Evolutionary conservation across 2,888 invertebrate species (phyloP).

Genomic region (Trachelus iudaicus): DNA sequence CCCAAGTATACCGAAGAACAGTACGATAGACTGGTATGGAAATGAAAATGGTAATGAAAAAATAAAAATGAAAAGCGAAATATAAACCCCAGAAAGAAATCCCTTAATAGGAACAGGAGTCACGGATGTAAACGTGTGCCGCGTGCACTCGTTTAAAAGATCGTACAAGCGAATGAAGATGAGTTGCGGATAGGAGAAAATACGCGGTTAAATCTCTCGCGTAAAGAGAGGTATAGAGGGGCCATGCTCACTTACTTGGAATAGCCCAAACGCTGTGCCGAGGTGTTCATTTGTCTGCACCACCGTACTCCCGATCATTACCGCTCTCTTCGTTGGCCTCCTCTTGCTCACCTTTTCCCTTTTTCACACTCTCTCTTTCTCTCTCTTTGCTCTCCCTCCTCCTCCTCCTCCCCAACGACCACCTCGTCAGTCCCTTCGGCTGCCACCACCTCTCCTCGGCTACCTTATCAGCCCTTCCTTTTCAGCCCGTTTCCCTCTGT

Average conservation of each 20-base stretch:
- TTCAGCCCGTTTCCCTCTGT: conserved; percentile 6
- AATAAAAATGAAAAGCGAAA: no score
- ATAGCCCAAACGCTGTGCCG: conserved; percentile 61
- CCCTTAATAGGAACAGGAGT: no score
- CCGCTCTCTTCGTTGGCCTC: conserved; percentile 27
- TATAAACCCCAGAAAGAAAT: no score
- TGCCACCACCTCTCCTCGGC: conserved; percentile 16
- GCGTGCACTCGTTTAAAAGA: no score
- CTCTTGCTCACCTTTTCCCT: conserved; percentile 16
- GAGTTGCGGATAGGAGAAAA: no score
- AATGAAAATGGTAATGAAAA: no score
- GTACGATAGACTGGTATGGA: no score
- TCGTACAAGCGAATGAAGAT: no score
- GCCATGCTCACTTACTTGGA: conserved; percentile 55
- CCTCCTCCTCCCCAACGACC: not conserved
- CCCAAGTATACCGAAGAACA: no score
- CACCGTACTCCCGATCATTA: conserved; percentile 50
- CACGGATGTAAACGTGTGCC: no score
- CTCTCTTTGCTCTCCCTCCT: not conserved
- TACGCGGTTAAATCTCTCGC: no score
- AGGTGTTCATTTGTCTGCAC: conserved; percentile 60
- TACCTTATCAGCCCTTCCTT: not conserved
- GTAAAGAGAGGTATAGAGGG: no score
- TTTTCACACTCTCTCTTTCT: conserved; percentile 10
- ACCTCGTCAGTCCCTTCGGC: not conserved